phyloP scores from a whole-genome alignment of 2,888 invertebrate genomes.

The Coecobrya sp. region DNA sequence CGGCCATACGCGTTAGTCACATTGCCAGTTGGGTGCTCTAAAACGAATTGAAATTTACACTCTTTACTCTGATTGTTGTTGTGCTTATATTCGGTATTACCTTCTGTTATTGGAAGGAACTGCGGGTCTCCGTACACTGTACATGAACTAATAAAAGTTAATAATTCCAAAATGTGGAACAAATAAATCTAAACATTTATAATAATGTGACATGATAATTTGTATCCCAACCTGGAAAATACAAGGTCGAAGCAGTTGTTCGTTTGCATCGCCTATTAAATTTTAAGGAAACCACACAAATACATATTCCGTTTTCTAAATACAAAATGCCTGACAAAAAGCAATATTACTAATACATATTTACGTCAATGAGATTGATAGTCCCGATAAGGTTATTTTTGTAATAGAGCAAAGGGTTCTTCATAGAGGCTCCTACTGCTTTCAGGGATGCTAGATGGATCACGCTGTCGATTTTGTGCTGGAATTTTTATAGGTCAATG shows the following conservation, averaged over 20 bases:
- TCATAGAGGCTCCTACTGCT: conserved; percentile 5
- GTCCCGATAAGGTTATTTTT: conserved; percentile 1
- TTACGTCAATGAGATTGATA: not conserved
- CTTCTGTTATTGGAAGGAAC: conserved; percentile 95
- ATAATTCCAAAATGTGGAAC: not conserved
- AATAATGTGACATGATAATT: not conserved
- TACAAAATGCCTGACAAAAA: too few species aligned
- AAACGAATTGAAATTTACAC: not conserved
- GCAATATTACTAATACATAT: not conserved
- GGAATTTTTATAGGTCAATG: too few species aligned
- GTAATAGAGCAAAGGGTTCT: not conserved
- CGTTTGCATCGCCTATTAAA: conserved; percentile 93
- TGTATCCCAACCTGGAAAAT: conserved; percentile 90
- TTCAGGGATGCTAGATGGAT: conserved; percentile 9
- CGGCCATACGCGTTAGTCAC: conserved; percentile 98
- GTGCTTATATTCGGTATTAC: conserved; percentile 34
- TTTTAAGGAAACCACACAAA: not conserved
- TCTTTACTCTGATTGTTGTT: not conserved
- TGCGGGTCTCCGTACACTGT: conserved; percentile 98
- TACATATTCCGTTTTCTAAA: too few species aligned
- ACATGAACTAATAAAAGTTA: conserved; percentile 91
- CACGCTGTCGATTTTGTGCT: conserved; percentile 33
- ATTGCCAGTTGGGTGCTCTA: conserved; percentile 93
- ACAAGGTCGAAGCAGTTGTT: conserved; percentile 94
- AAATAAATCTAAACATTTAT: not conserved